Evolutionary conservation across 2,888 invertebrate species (phyloP).

Genomic region (Hirtodrosophila trivittata): DNA sequence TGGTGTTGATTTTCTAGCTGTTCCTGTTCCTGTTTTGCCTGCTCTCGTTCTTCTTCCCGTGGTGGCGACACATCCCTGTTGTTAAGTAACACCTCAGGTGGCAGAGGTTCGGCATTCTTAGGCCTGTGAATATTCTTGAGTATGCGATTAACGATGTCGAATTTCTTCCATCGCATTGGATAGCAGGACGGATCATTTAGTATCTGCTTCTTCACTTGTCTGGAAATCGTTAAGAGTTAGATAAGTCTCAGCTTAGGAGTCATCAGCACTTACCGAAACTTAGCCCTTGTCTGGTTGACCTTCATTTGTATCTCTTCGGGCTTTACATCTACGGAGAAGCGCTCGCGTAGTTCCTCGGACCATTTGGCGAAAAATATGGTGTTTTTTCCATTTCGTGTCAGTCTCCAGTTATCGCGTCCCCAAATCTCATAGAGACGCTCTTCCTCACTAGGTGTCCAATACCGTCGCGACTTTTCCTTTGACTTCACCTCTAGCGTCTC

Average conservation of each 20-base stretch:
- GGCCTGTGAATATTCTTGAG: slow-evolving; percentile 78
- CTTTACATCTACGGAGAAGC: slow-evolving; percentile 76
- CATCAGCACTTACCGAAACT: slow-evolving; percentile 70
- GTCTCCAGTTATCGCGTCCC: slow-evolving; percentile 80
- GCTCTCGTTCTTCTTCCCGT: slow-evolving; percentile 53
- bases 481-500: slow-evolving; percentile 65
- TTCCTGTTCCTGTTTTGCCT: slow-evolving; percentile 14
- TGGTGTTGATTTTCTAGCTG: slow-evolving; percentile 19
- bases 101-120: slow-evolving; percentile 80
- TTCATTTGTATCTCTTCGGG: slow-evolving; percentile 80
- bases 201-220: slow-evolving; percentile 73
- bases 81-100: slow-evolving; percentile 73
- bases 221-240: slow-evolving; percentile 16
- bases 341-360: slow-evolving; percentile 75
- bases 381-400: slow-evolving; percentile 79
- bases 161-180: slow-evolving; percentile 76
- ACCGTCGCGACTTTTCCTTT: slow-evolving; percentile 76
- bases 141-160: slow-evolving; percentile 73
- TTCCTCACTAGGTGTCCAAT: slow-evolving; percentile 80
- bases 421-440: slow-evolving; percentile 80
- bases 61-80: slow-evolving; percentile 79
- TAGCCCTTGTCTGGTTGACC: slow-evolving; percentile 81
- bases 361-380: slow-evolving; percentile 77
- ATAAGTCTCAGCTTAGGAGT: too few species aligned
- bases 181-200: slow-evolving; percentile 59